Conservation (phyloP, 2,888 invertebrate species). For the Tupiocoris notatus region DNA sequence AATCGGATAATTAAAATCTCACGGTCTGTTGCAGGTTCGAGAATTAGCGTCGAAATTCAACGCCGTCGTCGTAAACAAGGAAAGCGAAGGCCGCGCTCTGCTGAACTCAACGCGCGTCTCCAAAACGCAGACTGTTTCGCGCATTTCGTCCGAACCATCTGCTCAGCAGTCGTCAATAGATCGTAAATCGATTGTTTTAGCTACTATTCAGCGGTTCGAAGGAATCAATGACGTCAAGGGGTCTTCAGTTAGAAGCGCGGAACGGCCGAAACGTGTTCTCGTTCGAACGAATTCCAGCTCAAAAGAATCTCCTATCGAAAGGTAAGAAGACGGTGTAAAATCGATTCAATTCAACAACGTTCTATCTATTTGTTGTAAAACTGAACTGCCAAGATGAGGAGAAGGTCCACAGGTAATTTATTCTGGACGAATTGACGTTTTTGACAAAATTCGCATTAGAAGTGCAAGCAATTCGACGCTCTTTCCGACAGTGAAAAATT, state of each 20-base stretch:
- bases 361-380: too few relatives aligned
- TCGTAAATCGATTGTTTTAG: constrained; percentile 36
- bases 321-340: not conserved
- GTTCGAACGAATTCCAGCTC: constrained; percentile 44
- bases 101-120: constrained; percentile 31
- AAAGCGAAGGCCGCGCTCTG: constrained; percentile 45
- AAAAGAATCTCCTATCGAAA: constrained; percentile 2
- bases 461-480: too few relatives aligned
- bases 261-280: constrained; percentile 44
- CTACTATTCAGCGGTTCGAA: constrained; percentile 47
- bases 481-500: too few relatives aligned
- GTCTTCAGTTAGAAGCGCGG: constrained; percentile 14
- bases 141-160: not conserved
- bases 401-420: too few relatives aligned
- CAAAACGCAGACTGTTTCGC: constrained; percentile 6
- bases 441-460: too few relatives aligned
- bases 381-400: too few relatives aligned
- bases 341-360: too few relatives aligned
- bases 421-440: too few relatives aligned
- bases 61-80: constrained; percentile 49
- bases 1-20: not conserved
- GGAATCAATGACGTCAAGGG: constrained; percentile 18
- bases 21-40: constrained; percentile 42
- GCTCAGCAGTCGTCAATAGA: not conserved
- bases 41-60: constrained; percentile 50